Percentiles rank a stretch among this genome's conserved stretches.
Evolutionary conservation across 92 coral and sea anemone genomes (phyloP).

Genomic region (Parazoanthus swiftii): DNA sequence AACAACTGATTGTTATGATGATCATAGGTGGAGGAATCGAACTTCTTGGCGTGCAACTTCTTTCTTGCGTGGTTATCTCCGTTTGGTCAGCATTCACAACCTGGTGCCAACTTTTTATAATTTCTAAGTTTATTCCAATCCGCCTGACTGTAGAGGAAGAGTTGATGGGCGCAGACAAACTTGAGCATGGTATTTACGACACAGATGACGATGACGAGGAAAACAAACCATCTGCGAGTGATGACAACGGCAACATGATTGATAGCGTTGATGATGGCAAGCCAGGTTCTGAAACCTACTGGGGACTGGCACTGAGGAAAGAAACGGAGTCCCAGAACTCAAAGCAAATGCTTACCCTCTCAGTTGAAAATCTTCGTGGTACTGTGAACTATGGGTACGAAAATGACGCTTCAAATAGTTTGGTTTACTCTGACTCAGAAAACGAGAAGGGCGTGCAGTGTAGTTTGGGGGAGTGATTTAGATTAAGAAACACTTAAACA

Average conservation of each 20-base stretch:
- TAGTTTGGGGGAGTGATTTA: neutral
- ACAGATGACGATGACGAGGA: slow-evolving; percentile 44
- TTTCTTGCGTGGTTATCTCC: slow-evolving; percentile 45
- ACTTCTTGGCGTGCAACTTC: slow-evolving; percentile 54
- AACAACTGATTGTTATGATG: too few species aligned
- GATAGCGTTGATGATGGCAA: slow-evolving; percentile 29
- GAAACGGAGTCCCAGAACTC: neutral
- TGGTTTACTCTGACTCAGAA: neutral
- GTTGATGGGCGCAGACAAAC: slow-evolving; percentile 53
- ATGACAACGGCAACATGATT: slow-evolving; percentile 9
- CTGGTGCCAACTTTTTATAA: slow-evolving; percentile 53
- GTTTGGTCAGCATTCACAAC: slow-evolving; percentile 48
- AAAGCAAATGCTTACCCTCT: neutral
- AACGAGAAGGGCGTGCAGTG: slow-evolving; percentile 25
- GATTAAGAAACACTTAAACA: too few species aligned
- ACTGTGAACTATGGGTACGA: slow-evolving; percentile 41
- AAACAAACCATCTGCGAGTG: slow-evolving; percentile 28
- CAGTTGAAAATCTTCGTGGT: slow-evolving; percentile 37
- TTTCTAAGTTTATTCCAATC: slow-evolving; percentile 39
- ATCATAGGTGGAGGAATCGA: slow-evolving; percentile 42
- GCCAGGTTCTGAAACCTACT: neutral
- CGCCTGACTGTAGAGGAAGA: slow-evolving; percentile 51
- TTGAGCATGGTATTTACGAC: slow-evolving; percentile 55
- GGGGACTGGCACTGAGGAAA: slow-evolving; percentile 18
- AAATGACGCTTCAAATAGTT: neutral